Percentiles rank a stretch among this genome's conserved stretches.
Conservation (phyloP, 2,797 vertebrate species). For the Sorex maritimensis region DNA sequence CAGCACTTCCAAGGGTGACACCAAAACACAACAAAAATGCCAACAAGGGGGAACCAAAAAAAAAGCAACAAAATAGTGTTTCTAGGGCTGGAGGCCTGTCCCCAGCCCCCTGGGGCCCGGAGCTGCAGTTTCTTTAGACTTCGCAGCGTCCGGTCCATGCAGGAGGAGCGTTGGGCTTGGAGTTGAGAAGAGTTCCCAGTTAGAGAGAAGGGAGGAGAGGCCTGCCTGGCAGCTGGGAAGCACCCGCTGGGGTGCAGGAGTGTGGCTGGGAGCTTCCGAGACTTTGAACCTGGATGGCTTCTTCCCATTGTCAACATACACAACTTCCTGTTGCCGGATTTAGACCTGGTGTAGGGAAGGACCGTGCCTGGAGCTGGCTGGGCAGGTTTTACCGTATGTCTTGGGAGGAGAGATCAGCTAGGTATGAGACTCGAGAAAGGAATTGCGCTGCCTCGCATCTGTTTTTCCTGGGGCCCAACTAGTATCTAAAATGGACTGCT, state of each 20-base stretch:
- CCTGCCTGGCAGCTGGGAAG: too few relatives aligned
- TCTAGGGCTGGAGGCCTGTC: too few relatives aligned
- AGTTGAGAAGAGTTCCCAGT: not conserved
- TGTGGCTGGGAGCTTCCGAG: not conserved
- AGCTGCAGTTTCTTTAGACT: not conserved
- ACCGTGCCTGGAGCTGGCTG: not conserved
- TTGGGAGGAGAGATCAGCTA: not conserved
- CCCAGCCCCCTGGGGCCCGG: too few relatives aligned
- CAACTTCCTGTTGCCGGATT: not conserved
- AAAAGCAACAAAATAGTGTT: too few relatives aligned
- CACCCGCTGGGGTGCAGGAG: too few relatives aligned
- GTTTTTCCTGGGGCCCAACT: not conserved
- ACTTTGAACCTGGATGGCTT: slow-evolving; percentile 1
- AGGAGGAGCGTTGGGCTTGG: not conserved
- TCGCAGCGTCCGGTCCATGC: not conserved
- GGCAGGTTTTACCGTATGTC: not conserved
- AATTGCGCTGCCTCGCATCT: not conserved
- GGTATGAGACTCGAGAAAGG: not conserved
- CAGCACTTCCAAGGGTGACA: too few relatives aligned
- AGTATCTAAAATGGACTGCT: not conserved
- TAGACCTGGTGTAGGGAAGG: not conserved
- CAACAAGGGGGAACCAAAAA: too few relatives aligned
- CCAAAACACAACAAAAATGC: too few relatives aligned
- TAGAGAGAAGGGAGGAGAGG: not conserved
- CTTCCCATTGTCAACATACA: not conserved